Percentiles rank a stretch among this genome's conserved stretches.
These are phyloP conservation scores for Pseudonaja textilis DNA, from an alignment of 2,113 vertebrate species.

Conservation along the genomic window DNA sequence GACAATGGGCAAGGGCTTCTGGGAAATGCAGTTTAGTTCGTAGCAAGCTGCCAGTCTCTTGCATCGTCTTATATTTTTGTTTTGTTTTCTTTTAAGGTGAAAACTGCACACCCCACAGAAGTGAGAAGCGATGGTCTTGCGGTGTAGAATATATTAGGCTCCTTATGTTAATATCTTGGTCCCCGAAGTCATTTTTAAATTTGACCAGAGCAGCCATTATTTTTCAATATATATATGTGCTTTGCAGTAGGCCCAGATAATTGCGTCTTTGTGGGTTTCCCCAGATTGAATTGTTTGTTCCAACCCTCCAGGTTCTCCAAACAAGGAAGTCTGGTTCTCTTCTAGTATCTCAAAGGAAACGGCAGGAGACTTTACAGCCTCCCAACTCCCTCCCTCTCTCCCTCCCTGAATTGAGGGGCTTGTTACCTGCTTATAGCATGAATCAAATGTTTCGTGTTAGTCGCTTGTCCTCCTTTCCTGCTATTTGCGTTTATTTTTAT, in stretches of 20 bases:
- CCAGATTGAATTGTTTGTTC: background rate
- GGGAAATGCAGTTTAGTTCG: background rate
- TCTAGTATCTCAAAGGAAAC: background rate
- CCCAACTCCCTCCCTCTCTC: too few species aligned
- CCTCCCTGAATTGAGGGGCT: background rate
- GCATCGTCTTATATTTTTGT: background rate
- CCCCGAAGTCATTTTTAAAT: constrained; percentile 14
- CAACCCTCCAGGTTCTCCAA: background rate
- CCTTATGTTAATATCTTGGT: constrained; percentile 32
- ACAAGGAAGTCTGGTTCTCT: background rate
- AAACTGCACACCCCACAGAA: background rate
- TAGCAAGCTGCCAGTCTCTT: background rate
- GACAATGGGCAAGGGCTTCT: background rate
- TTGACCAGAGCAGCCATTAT: background rate
- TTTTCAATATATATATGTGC: background rate
- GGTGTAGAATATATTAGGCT: background rate
- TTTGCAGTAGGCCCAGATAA: background rate
- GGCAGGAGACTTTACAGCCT: background rate
- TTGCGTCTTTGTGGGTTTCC: constrained; percentile 5
- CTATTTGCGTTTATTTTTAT: background rate
- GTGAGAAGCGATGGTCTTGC: constrained; percentile 14
- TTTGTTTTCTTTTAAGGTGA: background rate
- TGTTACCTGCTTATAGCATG: background rate
- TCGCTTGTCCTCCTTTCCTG: constrained; percentile 42
- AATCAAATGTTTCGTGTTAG: constrained; percentile 13